These are phyloP conservation scores for Alligator sinensis DNA, from an alignment of 2,113 vertebrate species.

Conservation along the genomic window DNA sequence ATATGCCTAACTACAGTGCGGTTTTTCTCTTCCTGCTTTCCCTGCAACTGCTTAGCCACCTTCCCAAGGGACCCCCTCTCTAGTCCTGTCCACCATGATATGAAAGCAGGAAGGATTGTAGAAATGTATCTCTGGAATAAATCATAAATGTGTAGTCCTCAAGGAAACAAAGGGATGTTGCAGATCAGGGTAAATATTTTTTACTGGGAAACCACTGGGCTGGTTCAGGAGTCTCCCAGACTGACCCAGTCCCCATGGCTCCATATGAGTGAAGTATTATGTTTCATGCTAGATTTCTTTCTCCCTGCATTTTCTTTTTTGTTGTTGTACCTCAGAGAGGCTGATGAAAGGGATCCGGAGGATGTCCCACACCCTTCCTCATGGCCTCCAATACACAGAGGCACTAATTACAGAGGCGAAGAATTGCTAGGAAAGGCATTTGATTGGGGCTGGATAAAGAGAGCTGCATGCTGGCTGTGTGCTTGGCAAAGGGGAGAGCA, in stretches of 20 bases:
- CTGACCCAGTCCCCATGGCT: background rate
- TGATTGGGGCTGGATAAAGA: background rate
- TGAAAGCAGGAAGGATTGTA: background rate
- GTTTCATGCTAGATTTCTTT: background rate
- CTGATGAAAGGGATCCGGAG: background rate
- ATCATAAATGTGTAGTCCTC: fast-evolving
- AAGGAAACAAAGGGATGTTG: background rate
- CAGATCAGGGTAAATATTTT: background rate
- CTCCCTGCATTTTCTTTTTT: background rate
- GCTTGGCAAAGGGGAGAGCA: background rate
- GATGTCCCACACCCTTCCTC: background rate
- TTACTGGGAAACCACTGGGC: fast-evolving
- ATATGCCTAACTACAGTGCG: background rate
- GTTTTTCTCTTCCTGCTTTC: background rate
- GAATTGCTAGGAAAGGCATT: background rate
- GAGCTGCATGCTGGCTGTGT: background rate
- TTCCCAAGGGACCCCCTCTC: background rate
- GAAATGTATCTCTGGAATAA: background rate
- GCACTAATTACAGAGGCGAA: background rate
- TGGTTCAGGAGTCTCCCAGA: background rate
- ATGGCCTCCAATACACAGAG: background rate
- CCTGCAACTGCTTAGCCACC: background rate
- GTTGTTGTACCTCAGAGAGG: background rate
- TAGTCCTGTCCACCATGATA: background rate
- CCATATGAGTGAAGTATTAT: background rate